phyloP scores from a whole-genome alignment of 2,888 invertebrate species.

The Philhelius pedissequus region DNA sequence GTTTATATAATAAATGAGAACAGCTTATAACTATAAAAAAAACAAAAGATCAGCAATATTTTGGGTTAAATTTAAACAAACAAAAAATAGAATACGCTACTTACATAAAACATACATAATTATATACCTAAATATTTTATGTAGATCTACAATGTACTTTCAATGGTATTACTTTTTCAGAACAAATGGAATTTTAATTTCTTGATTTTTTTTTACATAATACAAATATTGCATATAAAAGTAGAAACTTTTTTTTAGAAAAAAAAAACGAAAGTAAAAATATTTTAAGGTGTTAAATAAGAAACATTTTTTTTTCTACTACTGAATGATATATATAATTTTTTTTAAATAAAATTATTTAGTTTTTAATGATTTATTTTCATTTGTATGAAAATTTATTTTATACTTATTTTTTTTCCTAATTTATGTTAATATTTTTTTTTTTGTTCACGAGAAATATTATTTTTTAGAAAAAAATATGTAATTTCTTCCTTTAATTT shows the following conservation, averaged over 20 bases:
- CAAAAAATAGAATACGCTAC: neutral
- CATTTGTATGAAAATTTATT: constrained; percentile 4
- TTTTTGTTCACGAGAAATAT: neutral
- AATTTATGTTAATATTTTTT: constrained; percentile 39
- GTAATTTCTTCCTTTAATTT: constrained; percentile 16
- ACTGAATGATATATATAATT: constrained; percentile 12
- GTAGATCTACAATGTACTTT: constrained; percentile 50
- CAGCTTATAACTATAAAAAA: neutral
- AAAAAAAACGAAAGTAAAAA: neutral
- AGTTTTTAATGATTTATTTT: constrained; percentile 8
- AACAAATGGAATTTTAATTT: constrained; percentile 22
- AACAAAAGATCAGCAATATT: constrained; percentile 37
- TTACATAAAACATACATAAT: neutral
- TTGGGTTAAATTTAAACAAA: constrained; percentile 34
- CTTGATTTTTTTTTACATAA: constrained; percentile 1
- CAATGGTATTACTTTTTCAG: constrained; percentile 62
- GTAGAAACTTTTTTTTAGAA: neutral
- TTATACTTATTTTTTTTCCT: constrained; percentile 13
- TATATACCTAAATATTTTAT: constrained; percentile 28
- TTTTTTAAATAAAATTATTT: constrained; percentile 9
- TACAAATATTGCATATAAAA: constrained; percentile 6
- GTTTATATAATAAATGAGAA: constrained; percentile 49
- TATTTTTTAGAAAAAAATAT: neutral
- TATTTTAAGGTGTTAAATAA: constrained; percentile 21
- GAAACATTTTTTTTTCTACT: constrained; percentile 9